Evolutionary conservation across 1,140 invertebrate species (phyloP), one percentile per base, ranked within the genome.

Genomic region (Brachionus manjavacas): DNA sequence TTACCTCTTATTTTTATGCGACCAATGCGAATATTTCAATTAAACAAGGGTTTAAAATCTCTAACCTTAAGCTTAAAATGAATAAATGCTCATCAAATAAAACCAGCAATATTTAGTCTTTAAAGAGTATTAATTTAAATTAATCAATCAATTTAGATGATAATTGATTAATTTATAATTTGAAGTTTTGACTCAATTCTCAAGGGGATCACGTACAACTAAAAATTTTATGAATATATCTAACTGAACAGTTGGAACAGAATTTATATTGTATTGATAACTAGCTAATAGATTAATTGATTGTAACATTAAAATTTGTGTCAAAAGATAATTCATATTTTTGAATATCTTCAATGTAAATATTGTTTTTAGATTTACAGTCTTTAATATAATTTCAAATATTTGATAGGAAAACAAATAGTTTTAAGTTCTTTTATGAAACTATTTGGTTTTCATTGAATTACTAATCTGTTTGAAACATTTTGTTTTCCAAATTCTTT

Each of bases 111-210:
- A 70, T 9, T 70, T 23, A n/a, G 28, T 41, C 43, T 68, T 68
- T 9, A n/a, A 31, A 72, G 16, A 72, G 35, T 72, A 20, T 41
- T 16, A 39, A 41, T 41, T 41, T 72, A 16, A 41, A 72, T 41
- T 72, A 72, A 72, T 72, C 68, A 72, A 39, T 72, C 68, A 72
- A 72, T 72, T 41, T 72, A 72, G 8, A 16, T 20, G 35, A n/a
- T 72, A 72, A 72, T 72, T 72, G 68, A 72, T 72, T 23, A 43
- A 72, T 72, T 72, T 2, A 0, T 14, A 68, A 68, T 68, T 68
- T 68, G 3, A 31, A 68, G 66, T 31, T 68, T 39, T 28, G 16
- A 14, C 25, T 68, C 25, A 68, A n/a, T 68, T 68, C 25, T 39
- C 20, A 31, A 31, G 23, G 39, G 11, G 43, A 46, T 46, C 43